Evolutionary conservation across 1,140 invertebrate species (phyloP).

Genomic region (Patella vulgata): DNA sequence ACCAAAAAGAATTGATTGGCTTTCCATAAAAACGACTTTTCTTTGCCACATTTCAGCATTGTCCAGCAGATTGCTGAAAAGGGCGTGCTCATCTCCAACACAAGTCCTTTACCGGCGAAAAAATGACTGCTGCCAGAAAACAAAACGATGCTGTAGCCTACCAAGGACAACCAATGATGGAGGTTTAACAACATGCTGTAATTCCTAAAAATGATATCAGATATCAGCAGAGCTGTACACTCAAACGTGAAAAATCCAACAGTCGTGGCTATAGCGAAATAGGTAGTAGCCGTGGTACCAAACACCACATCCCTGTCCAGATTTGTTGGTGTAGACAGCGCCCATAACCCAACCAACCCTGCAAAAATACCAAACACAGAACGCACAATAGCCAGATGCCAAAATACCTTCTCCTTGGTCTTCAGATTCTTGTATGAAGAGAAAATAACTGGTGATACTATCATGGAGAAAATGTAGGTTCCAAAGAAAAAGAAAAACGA

Average conservation of each 20-base stretch:
- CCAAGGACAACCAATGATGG: constrained; percentile 57
- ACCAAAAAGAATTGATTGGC: constrained; percentile 59
- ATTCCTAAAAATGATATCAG: constrained; percentile 51
- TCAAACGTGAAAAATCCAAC: constrained; percentile 62
- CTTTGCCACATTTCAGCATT: constrained; percentile 54
- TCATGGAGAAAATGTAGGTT: constrained; percentile 30
- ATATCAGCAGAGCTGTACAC: constrained; percentile 47
- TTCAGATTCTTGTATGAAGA: constrained; percentile 41
- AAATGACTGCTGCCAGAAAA: constrained; percentile 42
- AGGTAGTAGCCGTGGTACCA: constrained; percentile 45
- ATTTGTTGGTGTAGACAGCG: constrained; percentile 45
- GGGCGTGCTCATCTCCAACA: constrained; percentile 61
- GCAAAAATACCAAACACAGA: constrained; percentile 54
- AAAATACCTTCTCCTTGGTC: constrained; percentile 58
- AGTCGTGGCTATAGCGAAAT: constrained; percentile 45
- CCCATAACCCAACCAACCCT: constrained; percentile 45
- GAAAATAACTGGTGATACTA: constrained; percentile 20
- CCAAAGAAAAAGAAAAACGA: constrained; percentile 39
- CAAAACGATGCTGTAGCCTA: constrained; percentile 44
- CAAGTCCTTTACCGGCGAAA: constrained; percentile 52
- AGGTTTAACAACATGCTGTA: constrained; percentile 53
- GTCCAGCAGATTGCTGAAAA: constrained; percentile 60
- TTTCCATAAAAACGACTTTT: constrained; percentile 52
- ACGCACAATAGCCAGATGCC: constrained; percentile 55
- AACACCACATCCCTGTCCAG: constrained; percentile 50